phyloP scores from a whole-genome alignment of 92 coral and sea anemone species.

The Palythoa caribaeorum region DNA sequence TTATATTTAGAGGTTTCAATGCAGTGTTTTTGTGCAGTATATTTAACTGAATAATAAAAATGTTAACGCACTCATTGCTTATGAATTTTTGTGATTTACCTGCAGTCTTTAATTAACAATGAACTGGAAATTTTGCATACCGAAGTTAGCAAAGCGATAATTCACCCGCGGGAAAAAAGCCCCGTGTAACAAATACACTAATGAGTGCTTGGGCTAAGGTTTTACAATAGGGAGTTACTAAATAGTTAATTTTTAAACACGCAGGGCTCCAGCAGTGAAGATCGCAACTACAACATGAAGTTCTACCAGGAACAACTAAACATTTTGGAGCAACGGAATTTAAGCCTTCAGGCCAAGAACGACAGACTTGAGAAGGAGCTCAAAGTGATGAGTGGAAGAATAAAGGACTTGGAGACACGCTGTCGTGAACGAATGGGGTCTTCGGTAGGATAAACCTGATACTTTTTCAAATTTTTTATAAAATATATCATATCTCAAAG shows the following conservation, averaged over 20 bases:
- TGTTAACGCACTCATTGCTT: no score
- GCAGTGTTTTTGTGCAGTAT: no score
- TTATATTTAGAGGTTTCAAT: no score
- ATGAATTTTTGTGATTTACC: no score
- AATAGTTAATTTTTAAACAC: background rate
- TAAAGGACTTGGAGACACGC: constrained; percentile 73
- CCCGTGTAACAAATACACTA: no score
- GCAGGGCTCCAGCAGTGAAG: constrained; percentile 24
- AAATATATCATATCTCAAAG: no score
- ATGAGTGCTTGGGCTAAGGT: background rate
- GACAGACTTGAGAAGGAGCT: constrained; percentile 89
- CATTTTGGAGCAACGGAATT: constrained; percentile 78
- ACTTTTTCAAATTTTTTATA: background rate
- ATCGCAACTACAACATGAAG: constrained; percentile 54
- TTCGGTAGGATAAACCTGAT: constrained; percentile 2
- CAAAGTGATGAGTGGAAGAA: constrained; percentile 72
- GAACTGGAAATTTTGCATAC: no score
- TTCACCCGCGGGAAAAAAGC: no score
- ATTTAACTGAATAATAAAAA: no score
- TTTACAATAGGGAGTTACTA: background rate
- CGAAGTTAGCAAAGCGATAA: no score
- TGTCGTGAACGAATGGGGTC: constrained; percentile 40
- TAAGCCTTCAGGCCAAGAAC: constrained; percentile 81
- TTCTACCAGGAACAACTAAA: constrained; percentile 84
- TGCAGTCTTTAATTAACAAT: no score